Evolutionary conservation across 1,140 invertebrate genomes (phyloP).

Genomic region (Vollenhovia emeryi): DNA sequence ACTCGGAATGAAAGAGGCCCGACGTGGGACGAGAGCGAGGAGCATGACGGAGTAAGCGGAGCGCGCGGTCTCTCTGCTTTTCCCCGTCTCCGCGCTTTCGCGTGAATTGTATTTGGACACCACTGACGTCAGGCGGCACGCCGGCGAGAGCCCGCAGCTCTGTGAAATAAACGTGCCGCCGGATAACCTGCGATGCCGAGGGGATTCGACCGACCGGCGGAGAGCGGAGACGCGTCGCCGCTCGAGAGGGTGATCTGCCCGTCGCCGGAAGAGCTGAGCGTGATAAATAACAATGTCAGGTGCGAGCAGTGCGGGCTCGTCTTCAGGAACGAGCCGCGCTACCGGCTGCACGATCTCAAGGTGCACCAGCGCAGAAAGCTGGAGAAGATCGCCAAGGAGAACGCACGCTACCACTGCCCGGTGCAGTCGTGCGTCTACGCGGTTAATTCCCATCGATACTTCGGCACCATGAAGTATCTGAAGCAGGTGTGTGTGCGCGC

Average conservation of each 20-base stretch:
- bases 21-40: not conserved
- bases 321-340: constrained; percentile 80
- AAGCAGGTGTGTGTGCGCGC: constrained; percentile 81
- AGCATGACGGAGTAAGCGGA: too few species aligned
- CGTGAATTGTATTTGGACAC: too few species aligned
- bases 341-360: constrained; percentile 81
- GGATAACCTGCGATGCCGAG: constrained; percentile 60
- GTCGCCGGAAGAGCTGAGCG: constrained; percentile 79
- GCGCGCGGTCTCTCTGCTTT: too few species aligned
- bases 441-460: constrained; percentile 77
- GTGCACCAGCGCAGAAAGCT: constrained; percentile 81
- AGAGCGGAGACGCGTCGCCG: not conserved
- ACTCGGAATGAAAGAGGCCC: not conserved
- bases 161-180: not conserved
- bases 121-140: not conserved
- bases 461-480: constrained; percentile 83
- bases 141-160: not conserved
- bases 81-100: not conserved
- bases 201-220: not conserved
- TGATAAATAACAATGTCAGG: constrained; percentile 81
- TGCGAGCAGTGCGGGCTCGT: constrained; percentile 80
- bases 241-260: constrained; percentile 79
- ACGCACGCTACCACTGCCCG: constrained; percentile 82
- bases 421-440: constrained; percentile 81
- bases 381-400: constrained; percentile 76